Evolutionary conservation across 2,888 invertebrate genomes (phyloP), one percentile per base, ranked within the genome.

Genomic region (Agrenia bidenticulata): DNA sequence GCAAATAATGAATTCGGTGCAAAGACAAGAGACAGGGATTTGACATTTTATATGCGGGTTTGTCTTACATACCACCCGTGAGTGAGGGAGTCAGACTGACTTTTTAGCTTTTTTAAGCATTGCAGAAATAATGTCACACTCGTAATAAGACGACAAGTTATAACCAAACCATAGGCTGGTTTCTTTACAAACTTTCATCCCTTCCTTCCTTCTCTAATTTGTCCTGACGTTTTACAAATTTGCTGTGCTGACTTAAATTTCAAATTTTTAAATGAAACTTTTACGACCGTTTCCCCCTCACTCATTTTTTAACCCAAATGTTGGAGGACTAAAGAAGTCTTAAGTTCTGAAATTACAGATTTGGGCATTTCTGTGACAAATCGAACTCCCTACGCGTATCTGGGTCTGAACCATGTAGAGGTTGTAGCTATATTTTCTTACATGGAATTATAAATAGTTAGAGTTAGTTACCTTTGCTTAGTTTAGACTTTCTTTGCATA

Each of bases 171-270:
- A 7, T 7, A 32, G 32, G 32, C 11, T 32, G 5, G 21, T 56
- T 56, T 49, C 37, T 50, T n/a, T 21, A 37, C 21, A 4, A 32
- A 26, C 51, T 42, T 54, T 61, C 53, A 24, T 57, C 62, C 50
- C 62, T 59, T 55, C 63, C 66, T 59, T 63, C 66, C 63, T 45
- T 37, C 42, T 27, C 55, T 63, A 66, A 66, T 63, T 66, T 66
- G 59, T 66, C 55, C 39, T 66, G 66, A 66, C 62, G 66, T 17
- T 57, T 59, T 39, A 63, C 63, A 63, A 66, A 66, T 63, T 55
- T 55, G 50, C 51, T 32, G 2, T 55, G 32, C 17, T 55, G 55
- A 55, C 55, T 55, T 55, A 37, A 37, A 55, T 55, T 55, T 55
- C 55, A 55, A 55, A 55, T 55, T 55, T 32, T 55, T 27, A 51